These are phyloP conservation scores for Cataglyphis cursor DNA, from an alignment of 2,888 invertebrate species.

Conservation along the genomic window DNA sequence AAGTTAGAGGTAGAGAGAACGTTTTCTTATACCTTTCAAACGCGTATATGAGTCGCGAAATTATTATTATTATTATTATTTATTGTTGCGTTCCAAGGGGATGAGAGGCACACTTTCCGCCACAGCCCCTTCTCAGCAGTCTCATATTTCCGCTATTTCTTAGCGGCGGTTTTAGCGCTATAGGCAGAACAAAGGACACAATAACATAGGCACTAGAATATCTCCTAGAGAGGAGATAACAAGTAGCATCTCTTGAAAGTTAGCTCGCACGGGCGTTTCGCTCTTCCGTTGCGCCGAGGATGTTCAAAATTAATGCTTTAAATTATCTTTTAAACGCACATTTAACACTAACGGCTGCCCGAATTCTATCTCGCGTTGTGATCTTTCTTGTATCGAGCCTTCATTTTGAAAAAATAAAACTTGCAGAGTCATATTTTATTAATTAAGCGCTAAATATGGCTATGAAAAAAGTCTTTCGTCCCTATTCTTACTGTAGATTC, in stretches of 20 bases:
- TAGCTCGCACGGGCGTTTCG: constrained; percentile 82
- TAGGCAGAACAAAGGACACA: constrained; percentile 77
- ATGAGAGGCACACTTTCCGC: constrained; percentile 58
- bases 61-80: constrained; percentile 72
- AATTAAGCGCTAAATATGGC: not conserved
- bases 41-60: constrained; percentile 67
- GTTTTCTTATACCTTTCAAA: constrained; percentile 56
- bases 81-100: constrained; percentile 71
- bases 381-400: not conserved
- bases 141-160: constrained; percentile 67
- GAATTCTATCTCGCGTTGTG: not conserved
- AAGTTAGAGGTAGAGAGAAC: constrained; percentile 45
- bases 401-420: not conserved
- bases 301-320: not conserved
- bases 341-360: not conserved
- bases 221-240: constrained; percentile 73
- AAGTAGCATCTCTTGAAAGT: constrained; percentile 84
- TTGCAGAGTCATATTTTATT: not conserved
- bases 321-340: not conserved
- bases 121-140: constrained; percentile 26
- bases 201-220: constrained; percentile 82
- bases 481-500: not conserved
- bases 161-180: constrained; percentile 78
- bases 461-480: not conserved
- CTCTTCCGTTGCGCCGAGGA: constrained; percentile 73